Evolutionary conservation across 2,888 invertebrate genomes (phyloP).

Genomic region (Conomelus anceps): DNA sequence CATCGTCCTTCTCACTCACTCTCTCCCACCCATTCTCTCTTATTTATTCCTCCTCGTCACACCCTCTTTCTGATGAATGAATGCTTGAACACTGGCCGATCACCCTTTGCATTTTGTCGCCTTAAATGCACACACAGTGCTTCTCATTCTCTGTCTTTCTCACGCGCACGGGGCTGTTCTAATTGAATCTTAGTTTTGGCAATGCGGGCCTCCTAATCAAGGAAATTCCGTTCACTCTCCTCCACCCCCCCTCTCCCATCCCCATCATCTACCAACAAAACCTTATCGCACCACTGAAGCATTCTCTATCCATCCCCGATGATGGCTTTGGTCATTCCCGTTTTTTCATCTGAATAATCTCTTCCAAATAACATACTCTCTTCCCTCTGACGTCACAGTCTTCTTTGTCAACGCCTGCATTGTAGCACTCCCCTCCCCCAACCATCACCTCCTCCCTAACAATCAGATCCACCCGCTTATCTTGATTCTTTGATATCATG

Average conservation of each 20-base stretch:
- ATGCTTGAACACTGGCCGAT: not conserved
- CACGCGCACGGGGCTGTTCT: not conserved
- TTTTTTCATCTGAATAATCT: not conserved
- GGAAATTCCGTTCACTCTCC: not conserved
- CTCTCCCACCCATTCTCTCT: not conserved
- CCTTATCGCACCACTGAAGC: too few species aligned
- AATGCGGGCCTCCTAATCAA: conserved; percentile 8
- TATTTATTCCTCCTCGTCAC: not conserved
- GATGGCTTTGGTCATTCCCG: not conserved
- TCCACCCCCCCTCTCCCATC: not conserved
- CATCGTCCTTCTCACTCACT: not conserved
- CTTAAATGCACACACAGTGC: not conserved
- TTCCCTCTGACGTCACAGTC: not conserved
- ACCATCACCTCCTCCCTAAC: not conserved
- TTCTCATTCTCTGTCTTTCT: too few species aligned
- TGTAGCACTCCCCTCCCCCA: not conserved
- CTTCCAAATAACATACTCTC: not conserved
- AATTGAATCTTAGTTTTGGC: conserved; percentile 11
- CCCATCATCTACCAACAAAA: too few species aligned
- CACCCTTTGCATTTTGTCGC: not conserved
- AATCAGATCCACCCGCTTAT: not conserved
- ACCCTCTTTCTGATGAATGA: not conserved
- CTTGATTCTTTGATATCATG: not conserved
- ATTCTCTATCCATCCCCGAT: not conserved
- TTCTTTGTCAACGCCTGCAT: not conserved